Percentiles rank a stretch among this genome's conserved stretches.
phyloP scores from a whole-genome alignment of 1,140 invertebrate species.

The Drosophila yakuba region DNA sequence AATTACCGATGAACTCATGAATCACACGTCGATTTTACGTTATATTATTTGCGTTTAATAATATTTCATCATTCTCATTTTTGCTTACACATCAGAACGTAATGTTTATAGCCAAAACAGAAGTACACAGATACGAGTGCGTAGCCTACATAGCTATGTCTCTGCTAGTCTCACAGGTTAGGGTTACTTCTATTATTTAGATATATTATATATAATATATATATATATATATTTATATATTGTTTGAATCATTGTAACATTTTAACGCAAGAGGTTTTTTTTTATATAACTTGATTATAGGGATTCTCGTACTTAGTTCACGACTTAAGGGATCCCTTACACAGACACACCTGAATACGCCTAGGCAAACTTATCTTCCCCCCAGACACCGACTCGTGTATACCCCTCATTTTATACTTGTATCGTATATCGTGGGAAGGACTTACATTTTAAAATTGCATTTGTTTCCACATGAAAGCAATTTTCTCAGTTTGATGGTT shows the following conservation, averaged over 20 bases:
- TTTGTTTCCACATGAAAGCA: slow-evolving; percentile 72
- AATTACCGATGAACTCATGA: slow-evolving; percentile 46
- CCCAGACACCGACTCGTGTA: slow-evolving; percentile 29
- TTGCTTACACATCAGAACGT: slow-evolving; percentile 41
- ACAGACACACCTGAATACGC: slow-evolving; percentile 16
- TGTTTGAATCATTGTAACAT: slow-evolving; percentile 51
- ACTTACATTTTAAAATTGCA: slow-evolving; percentile 76
- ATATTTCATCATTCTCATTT: slow-evolving; percentile 52
- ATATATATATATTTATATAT: slow-evolving; percentile 35
- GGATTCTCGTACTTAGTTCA: slow-evolving; percentile 74
- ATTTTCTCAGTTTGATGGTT: slow-evolving; percentile 83
- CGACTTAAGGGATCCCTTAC: slow-evolving; percentile 47
- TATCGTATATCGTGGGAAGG: slow-evolving; percentile 39
- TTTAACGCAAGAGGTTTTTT: slow-evolving; percentile 24
- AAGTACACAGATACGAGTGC: slow-evolving; percentile 41
- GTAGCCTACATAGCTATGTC: slow-evolving; percentile 46
- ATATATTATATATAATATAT: slow-evolving; percentile 40
- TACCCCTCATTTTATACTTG: slow-evolving; percentile 53
- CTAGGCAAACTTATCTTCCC: slow-evolving; percentile 19
- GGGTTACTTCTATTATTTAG: slow-evolving; percentile 43
- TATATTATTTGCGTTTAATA: slow-evolving; percentile 40
- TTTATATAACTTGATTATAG: slow-evolving; percentile 30
- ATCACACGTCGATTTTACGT: slow-evolving; percentile 32
- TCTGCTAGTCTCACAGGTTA: slow-evolving; percentile 45
- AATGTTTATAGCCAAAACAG: slow-evolving; percentile 52